Evolutionary conservation across 92 coral and sea anemone genomes (phyloP).

Genomic region (Palythoa grandis): DNA sequence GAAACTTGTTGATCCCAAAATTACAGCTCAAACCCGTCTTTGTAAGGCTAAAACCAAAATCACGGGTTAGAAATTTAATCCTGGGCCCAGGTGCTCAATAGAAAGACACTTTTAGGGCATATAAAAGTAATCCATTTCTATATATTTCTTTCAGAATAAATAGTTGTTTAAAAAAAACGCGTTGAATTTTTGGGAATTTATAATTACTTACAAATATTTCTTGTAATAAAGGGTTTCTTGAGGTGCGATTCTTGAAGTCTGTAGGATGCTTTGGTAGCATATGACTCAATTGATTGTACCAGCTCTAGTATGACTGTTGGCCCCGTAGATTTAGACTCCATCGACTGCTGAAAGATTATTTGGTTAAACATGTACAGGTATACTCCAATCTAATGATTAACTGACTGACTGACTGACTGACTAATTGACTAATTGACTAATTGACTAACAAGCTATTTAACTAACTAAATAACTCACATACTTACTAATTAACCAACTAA

Average conservation of each 20-base stretch:
- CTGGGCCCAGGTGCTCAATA: too few species aligned
- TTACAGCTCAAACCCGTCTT: too few species aligned
- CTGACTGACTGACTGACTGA: not conserved
- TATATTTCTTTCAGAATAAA: too few species aligned
- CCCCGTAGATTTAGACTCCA: constrained; percentile 24
- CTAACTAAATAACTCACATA: not conserved
- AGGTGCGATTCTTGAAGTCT: constrained; percentile 62
- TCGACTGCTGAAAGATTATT: constrained; percentile 7
- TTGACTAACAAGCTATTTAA: not conserved
- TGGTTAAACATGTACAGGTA: too few species aligned
- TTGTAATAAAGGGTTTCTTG: constrained; percentile 82
- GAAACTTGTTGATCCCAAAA: too few species aligned
- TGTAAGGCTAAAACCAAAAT: too few species aligned
- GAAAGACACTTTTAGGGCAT: too few species aligned
- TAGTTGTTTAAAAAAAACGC: too few species aligned
- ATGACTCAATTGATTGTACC: constrained; percentile 61
- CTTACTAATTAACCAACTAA: not conserved
- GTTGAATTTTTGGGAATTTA: not conserved
- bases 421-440: not conserved
- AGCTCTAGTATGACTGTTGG: constrained; percentile 67
- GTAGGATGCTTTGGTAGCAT: constrained; percentile 64
- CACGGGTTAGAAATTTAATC: too few species aligned
- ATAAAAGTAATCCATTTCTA: too few species aligned
- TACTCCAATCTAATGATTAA: not conserved
- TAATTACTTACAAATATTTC: constrained; percentile 82